Percentiles rank a stretch among this genome's conserved stretches.
phyloP scores from a whole-genome alignment of 2,888 invertebrate genomes.

The Laspeyria flexula region DNA sequence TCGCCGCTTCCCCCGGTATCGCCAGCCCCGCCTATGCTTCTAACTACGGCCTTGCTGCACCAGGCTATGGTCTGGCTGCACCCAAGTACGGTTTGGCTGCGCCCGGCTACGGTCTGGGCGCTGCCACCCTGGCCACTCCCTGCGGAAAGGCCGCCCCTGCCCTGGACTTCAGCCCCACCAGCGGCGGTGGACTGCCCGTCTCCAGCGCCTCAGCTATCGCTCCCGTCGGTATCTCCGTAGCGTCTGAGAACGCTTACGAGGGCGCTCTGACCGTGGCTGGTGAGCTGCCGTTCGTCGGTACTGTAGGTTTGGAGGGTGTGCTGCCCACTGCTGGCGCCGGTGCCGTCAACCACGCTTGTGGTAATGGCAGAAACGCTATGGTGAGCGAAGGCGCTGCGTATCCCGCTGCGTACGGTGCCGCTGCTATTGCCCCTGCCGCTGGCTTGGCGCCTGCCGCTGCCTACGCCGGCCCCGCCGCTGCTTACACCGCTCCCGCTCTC shows the following conservation, averaged over 20 bases:
- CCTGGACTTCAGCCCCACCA: conserved; percentile 47
- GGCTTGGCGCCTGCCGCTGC: neutral
- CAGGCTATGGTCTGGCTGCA: neutral
- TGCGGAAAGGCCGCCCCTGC: conserved; percentile 23
- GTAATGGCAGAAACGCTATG: conserved; percentile 46
- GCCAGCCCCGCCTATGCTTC: neutral
- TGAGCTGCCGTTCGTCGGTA: conserved; percentile 59
- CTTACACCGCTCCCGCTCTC: neutral
- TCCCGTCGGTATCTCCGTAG: conserved; percentile 52
- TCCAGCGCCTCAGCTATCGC: conserved; percentile 51
- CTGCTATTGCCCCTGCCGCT: neutral
- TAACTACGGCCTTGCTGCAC: no score
- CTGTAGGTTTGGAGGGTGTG: conserved; percentile 55
- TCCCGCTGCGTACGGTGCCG: conserved; percentile 8
- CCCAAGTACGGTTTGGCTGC: neutral
- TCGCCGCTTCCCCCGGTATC: conserved; percentile 19
- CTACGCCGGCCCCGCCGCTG: neutral
- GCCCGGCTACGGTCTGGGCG: conserved; percentile 2
- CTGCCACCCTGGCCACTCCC: neutral
- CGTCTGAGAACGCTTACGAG: conserved; percentile 58
- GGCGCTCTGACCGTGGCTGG: conserved; percentile 56
- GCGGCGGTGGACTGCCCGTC: conserved; percentile 53
- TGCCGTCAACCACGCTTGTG: conserved; percentile 56
- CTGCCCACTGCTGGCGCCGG: conserved; percentile 57
- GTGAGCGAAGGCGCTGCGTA: conserved; percentile 27